Evolutionary conservation across 2,888 invertebrate genomes (phyloP).

Genomic region (Lagria hirta): DNA sequence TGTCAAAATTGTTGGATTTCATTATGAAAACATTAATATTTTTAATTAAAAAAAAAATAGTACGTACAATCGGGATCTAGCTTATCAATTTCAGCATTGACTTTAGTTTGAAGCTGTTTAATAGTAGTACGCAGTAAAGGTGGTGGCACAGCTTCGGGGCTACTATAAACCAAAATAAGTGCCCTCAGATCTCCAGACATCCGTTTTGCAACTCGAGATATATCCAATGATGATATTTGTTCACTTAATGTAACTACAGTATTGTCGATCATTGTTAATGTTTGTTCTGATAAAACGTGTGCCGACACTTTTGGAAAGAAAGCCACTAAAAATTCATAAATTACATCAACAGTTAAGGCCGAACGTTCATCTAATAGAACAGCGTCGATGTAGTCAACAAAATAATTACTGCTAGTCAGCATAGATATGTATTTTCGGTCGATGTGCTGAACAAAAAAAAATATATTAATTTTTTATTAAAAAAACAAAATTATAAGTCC

Average conservation of each 20-base stretch:
- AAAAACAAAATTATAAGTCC: constrained; percentile 23
- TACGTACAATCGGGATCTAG: constrained; percentile 42
- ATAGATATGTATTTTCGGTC: constrained; percentile 81
- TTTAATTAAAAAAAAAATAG: constrained; percentile 14
- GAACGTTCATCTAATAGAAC: constrained; percentile 83
- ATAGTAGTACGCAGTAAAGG: constrained; percentile 45
- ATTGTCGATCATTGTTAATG: constrained; percentile 62
- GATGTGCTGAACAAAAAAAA: constrained; percentile 60
- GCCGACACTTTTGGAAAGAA: constrained; percentile 82
- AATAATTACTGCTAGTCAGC: constrained; percentile 77
- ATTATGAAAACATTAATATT: constrained; percentile 1
- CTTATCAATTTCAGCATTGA: constrained; percentile 44
- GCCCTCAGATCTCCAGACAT: constrained; percentile 62
- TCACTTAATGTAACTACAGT: constrained; percentile 62
- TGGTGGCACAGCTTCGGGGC: constrained; percentile 50
- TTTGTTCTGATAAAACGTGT: constrained; percentile 63
- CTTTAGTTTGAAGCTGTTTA: constrained; percentile 46
- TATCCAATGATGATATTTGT: constrained; percentile 57
- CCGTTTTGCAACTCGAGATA: constrained; percentile 56
- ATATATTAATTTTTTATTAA: constrained; percentile 1
- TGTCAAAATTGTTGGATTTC: too few relatives aligned
- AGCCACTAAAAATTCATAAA: constrained; percentile 84
- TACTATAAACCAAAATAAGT: constrained; percentile 60
- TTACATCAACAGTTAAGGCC: constrained; percentile 79
- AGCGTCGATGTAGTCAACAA: constrained; percentile 89